Conservation (phyloP, 1,140 invertebrate species). For the Heliconius nattereri region DNA sequence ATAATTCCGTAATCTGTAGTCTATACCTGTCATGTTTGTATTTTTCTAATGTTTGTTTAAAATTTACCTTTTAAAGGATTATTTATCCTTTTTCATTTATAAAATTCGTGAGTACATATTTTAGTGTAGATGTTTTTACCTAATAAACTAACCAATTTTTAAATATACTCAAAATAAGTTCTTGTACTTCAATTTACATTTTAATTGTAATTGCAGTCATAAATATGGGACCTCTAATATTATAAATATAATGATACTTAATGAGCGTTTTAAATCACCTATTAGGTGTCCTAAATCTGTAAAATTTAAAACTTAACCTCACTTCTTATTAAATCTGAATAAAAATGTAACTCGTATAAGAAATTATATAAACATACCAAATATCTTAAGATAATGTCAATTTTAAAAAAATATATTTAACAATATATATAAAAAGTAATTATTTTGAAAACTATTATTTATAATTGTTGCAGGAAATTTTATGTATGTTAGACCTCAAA, state of each 20-base stretch:
- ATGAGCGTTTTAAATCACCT: slow-evolving; percentile 27
- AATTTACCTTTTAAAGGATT: not conserved
- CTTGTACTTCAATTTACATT: slow-evolving; percentile 39
- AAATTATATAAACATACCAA: slow-evolving; percentile 21
- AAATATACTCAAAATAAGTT: slow-evolving; percentile 9
- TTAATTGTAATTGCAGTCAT: slow-evolving; percentile 57
- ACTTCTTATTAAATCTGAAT: slow-evolving; percentile 1
- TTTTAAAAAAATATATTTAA: slow-evolving; percentile 46
- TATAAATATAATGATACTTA: slow-evolving; percentile 40
- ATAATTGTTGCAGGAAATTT: slow-evolving; percentile 49
- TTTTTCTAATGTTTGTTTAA: not conserved
- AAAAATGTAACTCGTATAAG: not conserved
- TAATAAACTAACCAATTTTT: slow-evolving; percentile 1
- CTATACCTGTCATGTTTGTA: not conserved
- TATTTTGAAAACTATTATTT: slow-evolving; percentile 43
- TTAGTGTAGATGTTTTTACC: not conserved
- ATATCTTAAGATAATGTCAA: slow-evolving; percentile 54
- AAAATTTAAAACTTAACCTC: slow-evolving; percentile 7
- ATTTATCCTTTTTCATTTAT: not conserved
- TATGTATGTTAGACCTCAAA: slow-evolving; percentile 48
- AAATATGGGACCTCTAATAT: slow-evolving; percentile 66
- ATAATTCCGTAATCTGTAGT: not conserved
- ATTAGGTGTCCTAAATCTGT: slow-evolving; percentile 22
- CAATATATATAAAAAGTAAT: slow-evolving; percentile 32
- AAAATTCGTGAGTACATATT: not conserved